These are phyloP conservation scores for Miichthys miiuy DNA, from an alignment of 2,797 vertebrate species.

Conservation along the genomic window DNA sequence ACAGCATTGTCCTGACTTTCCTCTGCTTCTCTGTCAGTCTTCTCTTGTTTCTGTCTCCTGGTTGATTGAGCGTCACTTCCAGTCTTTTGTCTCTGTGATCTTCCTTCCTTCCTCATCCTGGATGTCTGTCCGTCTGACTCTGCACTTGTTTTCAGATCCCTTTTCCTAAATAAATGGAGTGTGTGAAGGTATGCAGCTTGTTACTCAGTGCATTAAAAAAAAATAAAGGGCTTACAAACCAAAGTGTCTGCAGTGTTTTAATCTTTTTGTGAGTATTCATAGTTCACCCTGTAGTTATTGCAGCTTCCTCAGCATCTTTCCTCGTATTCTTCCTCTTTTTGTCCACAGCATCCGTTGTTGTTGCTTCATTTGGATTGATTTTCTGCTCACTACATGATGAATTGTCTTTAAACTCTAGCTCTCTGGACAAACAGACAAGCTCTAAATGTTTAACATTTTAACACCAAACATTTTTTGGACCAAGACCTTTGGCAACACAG, in stretches of 20 bases:
- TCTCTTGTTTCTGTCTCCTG: slow-evolving; percentile 12
- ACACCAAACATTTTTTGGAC: background rate
- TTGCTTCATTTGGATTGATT: background rate
- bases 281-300: slow-evolving; percentile 15
- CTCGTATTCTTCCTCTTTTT: slow-evolving; percentile 1
- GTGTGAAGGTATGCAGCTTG: background rate
- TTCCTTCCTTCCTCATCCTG: slow-evolving; percentile 14
- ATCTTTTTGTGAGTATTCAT: background rate
- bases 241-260: background rate
- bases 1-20: background rate
- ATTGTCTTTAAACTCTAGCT: background rate
- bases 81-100: slow-evolving; percentile 21
- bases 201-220: background rate
- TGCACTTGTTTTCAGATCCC: slow-evolving; percentile 2
- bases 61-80: slow-evolving; percentile 24
- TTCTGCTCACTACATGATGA: background rate
- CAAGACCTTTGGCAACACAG: background rate
- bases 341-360: background rate
- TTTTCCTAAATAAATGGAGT: slow-evolving; percentile 27
- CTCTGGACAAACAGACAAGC: background rate
- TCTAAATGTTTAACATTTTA: background rate
- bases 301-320: background rate
- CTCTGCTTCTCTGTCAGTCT: background rate
- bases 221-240: too few species aligned
- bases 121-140: slow-evolving; percentile 40